These are phyloP conservation scores for Phoeniculus purpureus DNA, from an alignment of 2,797 vertebrate genomes.

Conservation along the genomic window DNA sequence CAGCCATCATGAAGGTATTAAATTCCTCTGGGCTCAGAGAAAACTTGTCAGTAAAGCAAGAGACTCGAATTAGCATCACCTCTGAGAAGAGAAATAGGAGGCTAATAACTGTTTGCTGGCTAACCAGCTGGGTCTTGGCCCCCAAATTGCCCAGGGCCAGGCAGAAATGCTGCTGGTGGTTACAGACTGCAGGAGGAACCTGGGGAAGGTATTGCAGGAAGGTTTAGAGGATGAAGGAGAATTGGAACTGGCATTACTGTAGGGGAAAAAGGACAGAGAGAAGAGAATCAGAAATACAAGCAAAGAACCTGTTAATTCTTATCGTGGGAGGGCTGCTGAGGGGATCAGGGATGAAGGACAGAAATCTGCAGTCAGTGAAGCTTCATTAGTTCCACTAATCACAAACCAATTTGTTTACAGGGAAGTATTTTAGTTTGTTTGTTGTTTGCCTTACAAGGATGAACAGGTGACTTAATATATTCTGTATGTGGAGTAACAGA, in stretches of 20 bases:
- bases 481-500: conserved; percentile 1
- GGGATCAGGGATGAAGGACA: background rate
- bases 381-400: conserved; percentile 45
- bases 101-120: background rate
- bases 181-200: background rate
- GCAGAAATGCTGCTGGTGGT: background rate
- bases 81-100: background rate
- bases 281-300: background rate
- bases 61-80: background rate
- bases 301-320: background rate
- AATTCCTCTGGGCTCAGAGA: background rate
- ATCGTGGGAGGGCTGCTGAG: background rate
- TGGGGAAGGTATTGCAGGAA: background rate
- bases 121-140: background rate
- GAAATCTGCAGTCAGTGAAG: background rate
- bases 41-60: conserved; percentile 2
- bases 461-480: conserved; percentile 50
- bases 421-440: conserved; percentile 30
- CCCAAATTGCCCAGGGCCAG: background rate
- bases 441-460: conserved; percentile 29
- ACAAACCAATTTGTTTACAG: conserved; percentile 31
- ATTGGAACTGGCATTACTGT: background rate
- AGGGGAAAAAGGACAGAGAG: background rate
- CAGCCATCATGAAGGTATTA: background rate
- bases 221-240: background rate